phyloP scores from a whole-genome alignment of 2,888 invertebrate genomes.

The Limnephilus lunatus region DNA sequence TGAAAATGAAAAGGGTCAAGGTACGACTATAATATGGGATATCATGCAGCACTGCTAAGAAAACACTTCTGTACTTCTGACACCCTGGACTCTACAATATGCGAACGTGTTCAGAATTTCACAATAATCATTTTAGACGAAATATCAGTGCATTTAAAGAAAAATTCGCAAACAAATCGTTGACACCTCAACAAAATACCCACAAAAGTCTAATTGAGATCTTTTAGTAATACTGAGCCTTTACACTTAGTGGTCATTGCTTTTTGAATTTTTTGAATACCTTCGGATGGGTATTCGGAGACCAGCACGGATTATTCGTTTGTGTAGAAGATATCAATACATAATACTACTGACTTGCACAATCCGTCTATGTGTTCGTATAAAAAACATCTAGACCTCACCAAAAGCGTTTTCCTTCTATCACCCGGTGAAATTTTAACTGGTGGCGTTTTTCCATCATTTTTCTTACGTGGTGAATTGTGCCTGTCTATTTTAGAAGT shows the following conservation, averaged over 20 bases:
- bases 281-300: background rate
- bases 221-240: background rate
- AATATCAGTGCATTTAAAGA: background rate
- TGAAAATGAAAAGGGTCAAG: background rate
- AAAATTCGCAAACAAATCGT: background rate
- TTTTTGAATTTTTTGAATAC: background rate
- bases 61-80: constrained; percentile 34
- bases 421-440: background rate
- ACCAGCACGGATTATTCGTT: constrained; percentile 45
- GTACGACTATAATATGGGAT: constrained; percentile 16
- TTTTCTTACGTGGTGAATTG: background rate
- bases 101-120: constrained; percentile 57
- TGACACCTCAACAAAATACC: background rate
- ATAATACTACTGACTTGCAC: constrained; percentile 39
- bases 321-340: constrained; percentile 58
- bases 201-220: background rate
- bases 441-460: background rate
- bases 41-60: constrained; percentile 49
- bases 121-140: constrained; percentile 54
- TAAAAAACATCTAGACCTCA: background rate
- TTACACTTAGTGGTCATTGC: background rate
- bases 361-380: background rate
- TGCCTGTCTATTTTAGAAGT: background rate
- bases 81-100: constrained; percentile 31
- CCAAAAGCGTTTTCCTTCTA: background rate